Evolutionary conservation across 2,797 vertebrate species (phyloP).

Genomic region (Setipinna tenuifilis): DNA sequence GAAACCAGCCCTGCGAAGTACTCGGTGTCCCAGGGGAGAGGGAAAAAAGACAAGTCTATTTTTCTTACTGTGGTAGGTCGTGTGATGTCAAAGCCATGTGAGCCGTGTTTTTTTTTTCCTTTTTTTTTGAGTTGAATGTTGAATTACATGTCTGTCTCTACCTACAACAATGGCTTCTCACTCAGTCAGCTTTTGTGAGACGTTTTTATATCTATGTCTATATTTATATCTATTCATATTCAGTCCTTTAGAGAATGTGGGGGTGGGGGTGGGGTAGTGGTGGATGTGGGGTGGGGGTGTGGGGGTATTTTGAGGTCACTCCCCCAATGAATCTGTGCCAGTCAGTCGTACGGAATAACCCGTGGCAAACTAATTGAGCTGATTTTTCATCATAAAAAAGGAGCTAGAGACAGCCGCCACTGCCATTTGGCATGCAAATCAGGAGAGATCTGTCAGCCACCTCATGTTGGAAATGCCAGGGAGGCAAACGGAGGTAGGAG

Average conservation of each 20-base stretch:
- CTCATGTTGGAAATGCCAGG: slow-evolving; percentile 47
- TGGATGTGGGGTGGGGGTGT: neutral
- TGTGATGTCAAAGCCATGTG: slow-evolving; percentile 20
- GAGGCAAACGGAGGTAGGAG: neutral
- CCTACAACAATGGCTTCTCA: neutral
- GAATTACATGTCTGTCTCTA: slow-evolving; percentile 13
- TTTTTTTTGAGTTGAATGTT: neutral
- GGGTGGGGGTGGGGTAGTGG: too few relatives aligned
- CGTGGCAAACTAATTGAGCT: slow-evolving; percentile 13
- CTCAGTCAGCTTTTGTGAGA: slow-evolving; percentile 6
- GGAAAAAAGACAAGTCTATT: slow-evolving; percentile 3
- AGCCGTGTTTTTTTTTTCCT: neutral
- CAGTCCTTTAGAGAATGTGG: neutral
- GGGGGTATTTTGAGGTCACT: neutral
- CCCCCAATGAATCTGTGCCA: neutral
- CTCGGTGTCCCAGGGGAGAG: neutral
- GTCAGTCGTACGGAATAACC: neutral
- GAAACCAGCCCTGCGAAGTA: neutral
- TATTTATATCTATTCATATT: neutral
- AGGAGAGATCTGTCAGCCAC: slow-evolving; percentile 31
- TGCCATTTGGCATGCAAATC: slow-evolving; percentile 46
- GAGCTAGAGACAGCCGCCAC: slow-evolving; percentile 20
- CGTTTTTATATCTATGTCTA: neutral
- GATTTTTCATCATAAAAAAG: slow-evolving; percentile 21
- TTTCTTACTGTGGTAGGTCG: neutral